Base-by-base conservation (phyloP, 2,888 invertebrate species). In the Drosophila rellima region DNA sequence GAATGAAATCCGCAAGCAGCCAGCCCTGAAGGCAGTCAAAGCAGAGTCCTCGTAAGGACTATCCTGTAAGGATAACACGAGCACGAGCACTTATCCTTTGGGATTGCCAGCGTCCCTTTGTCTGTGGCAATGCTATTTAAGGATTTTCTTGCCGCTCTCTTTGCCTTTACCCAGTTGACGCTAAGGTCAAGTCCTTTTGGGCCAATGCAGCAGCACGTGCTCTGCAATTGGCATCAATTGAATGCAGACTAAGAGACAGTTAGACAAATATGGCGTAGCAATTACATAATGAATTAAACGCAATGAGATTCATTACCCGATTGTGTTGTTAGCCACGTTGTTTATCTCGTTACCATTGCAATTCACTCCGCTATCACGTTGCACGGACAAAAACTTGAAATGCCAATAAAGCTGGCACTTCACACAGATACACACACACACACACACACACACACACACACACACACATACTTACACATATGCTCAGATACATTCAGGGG, bases 51-150 rank as follows among this genome's bases (percentile, higher is more conserved):
- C 60, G 37, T 23, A 52, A 37, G 47, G n/a, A n/a, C n/a, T n/a
- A n/a, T 15, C 35, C 44, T 57, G 56, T 63, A 62, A 50, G 47
- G 23, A 17, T 17, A 47, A 15, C 17, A 44, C 42, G 47, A 48
- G 54, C 60, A 64, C 50, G 51, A 55, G 40, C 52, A 61, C 31
- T 52, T 55, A 65, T 72, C 83, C 80, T 61, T 51, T 40, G 80
- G 80, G 80, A 80, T 45, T 61, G 59, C 23, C 62, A 76, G 82
- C 70, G 84, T 55, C 81, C 54, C 39, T 55, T 52, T 65, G 79
- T 82, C 79, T 70, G 65, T 15, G 44, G 55, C 57, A 51, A 31
- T 33, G 50, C 44, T 20, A 45, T 33, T 69, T 69, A 48, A 57
- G 54, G 59, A 8, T 54, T 40, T 63, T 33, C 50, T 10, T 60